Evolutionary conservation across 2,888 invertebrate species (phyloP), one percentile per base, ranked within the genome.

Genomic region (Drosophila nr. medialis): DNA sequence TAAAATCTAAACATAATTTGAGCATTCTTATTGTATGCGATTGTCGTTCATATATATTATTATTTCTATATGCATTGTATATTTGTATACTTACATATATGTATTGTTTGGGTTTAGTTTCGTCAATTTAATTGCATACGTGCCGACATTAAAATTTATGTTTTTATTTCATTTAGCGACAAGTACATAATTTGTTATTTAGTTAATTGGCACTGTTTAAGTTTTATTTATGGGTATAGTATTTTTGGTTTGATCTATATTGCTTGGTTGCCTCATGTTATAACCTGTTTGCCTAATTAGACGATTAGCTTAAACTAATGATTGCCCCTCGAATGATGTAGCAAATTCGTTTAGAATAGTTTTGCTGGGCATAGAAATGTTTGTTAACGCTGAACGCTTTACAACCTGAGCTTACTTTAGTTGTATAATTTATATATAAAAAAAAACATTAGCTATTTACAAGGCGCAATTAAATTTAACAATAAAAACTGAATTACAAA

Each of bases 371-470:
- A 48, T 76, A 59, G 42, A 75, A 74, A 54, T 74, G 61, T 74
- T 30, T 70, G 36, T 73, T 64, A 65, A 55, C 65, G 59, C 75
- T 74, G 63, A 76, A 83, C 72, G 84, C 55, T 84, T 83, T 85
- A 85, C 84, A 85, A 85, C 84, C 84, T 85, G 83, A 76, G 83
- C 86, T 88, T 86, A 83, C 76, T 72, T 70, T 80, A 80, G 60
- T 68, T 73, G 59, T 49, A 56, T 27, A 64, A n/a, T 34, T 34
- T 55, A 50, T 54, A 53, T 36, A 45, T 38, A 4, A 7, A 21
- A 63, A 75, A 74, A 71, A 74, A 77, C 60, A 68, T 77, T 63
- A 72, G 66, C 65, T 88, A 88, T 85, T 73, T 88, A 83, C 84
- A 88, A 74, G 58, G 51, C 24, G 36, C 13, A 38, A 51, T 30